Evolutionary conservation across 2,113 vertebrate genomes (phyloP).

Genomic region (Gracilinanus agilis): DNA sequence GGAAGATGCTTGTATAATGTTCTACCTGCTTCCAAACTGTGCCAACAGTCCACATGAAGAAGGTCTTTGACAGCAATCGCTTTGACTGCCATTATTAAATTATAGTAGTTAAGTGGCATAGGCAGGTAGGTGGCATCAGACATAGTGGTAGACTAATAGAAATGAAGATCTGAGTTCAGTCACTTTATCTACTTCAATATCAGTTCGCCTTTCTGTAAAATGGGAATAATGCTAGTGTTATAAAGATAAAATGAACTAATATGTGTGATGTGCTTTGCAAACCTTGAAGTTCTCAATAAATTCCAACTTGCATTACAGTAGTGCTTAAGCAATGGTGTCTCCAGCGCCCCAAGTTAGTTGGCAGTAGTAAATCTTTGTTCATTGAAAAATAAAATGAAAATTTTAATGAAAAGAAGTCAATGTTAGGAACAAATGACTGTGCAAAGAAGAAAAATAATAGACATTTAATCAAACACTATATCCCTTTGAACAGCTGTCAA

Average conservation of each 20-base stretch:
- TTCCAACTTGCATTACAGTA: neutral
- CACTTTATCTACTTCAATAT: neutral
- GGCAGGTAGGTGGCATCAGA: neutral
- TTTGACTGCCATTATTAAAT: neutral
- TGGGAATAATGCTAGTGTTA: neutral
- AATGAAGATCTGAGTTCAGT: neutral
- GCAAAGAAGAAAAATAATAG: neutral
- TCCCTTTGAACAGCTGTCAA: neutral
- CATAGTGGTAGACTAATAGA: neutral
- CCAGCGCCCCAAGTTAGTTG: neutral
- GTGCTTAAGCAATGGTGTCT: neutral
- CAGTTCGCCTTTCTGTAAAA: neutral
- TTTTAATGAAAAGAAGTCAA: neutral
- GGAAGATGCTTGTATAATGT: no score
- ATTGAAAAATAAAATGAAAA: neutral
- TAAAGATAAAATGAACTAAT: neutral
- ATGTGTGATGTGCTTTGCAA: neutral
- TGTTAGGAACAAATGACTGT: neutral
- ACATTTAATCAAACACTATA: neutral
- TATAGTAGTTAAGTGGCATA: neutral
- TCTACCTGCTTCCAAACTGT: no score
- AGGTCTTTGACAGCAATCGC: neutral
- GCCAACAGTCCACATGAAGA: neutral
- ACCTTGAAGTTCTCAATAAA: neutral
- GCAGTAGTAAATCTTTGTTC: neutral